A percentile compares a stretch with the other conserved stretches of the same genome.
Evolutionary conservation across 2,113 vertebrate species (phyloP).

Genomic region (Gobiocypris rarus): DNA sequence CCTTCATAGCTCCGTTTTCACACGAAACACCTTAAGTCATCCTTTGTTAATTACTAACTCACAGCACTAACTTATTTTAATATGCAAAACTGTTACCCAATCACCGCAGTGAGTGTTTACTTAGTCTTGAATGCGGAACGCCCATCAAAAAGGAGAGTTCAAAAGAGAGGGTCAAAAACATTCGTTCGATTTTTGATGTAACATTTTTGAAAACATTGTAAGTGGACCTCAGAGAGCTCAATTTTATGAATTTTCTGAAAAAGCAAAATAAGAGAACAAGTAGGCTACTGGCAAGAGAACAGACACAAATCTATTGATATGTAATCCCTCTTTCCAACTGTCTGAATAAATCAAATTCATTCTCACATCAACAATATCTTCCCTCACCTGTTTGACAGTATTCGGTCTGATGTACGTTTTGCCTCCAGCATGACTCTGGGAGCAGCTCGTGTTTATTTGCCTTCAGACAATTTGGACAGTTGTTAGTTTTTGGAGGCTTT

Average conservation of each 20-base stretch:
- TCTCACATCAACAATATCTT: conserved; percentile 7
- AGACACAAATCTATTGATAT: conserved; percentile 27
- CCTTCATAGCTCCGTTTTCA: no score
- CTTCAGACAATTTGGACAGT: not conserved
- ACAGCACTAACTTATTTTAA: no score
- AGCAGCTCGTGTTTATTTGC: conserved; percentile 1
- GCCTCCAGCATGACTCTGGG: conserved; percentile 5
- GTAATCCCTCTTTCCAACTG: not conserved
- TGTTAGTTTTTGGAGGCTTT: conserved; percentile 7
- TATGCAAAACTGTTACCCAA: no score
- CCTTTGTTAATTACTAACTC: no score
- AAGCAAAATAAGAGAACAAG: conserved; percentile 19
- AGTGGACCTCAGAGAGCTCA: no score
- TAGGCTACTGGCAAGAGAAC: not conserved
- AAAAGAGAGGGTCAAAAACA: no score
- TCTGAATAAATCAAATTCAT: conserved; percentile 5
- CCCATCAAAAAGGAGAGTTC: no score
- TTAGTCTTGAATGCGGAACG: no score
- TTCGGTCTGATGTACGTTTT: not conserved
- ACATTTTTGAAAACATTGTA: no score
- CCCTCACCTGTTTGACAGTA: not conserved
- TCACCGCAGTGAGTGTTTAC: no score
- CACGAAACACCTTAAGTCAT: no score
- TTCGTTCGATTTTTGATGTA: no score
- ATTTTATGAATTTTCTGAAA: not conserved